Conservation (phyloP, 2,113 vertebrate genomes). For the Rhagologus leucostigma region DNA sequence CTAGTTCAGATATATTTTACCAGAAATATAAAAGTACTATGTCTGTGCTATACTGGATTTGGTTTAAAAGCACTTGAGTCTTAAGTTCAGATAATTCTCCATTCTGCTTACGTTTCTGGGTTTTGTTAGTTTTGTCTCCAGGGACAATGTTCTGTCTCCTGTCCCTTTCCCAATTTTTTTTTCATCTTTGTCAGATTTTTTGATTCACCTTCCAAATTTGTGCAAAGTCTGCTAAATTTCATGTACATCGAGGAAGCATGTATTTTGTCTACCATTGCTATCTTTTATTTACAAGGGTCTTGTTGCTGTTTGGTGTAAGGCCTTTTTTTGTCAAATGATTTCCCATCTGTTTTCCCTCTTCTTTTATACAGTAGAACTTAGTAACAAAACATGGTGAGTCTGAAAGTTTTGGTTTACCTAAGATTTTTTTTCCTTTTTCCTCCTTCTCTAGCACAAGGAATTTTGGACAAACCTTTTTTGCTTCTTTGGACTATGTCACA, state of each 20-base stretch:
- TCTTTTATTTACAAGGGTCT: neutral
- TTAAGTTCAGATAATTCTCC: neutral
- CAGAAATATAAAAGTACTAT: neutral
- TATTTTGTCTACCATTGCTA: neutral
- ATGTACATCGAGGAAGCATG: fast-evolving
- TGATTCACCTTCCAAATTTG: neutral
- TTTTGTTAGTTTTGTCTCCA: neutral
- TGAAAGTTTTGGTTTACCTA: neutral
- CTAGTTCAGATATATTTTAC: neutral
- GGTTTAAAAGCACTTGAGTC: neutral
- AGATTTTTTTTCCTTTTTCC: neutral
- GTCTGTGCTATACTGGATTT: neutral
- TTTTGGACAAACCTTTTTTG: neutral
- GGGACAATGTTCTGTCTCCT: neutral
- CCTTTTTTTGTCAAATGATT: neutral
- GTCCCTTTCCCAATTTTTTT: neutral
- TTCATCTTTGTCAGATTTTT: neutral
- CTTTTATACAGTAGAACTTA: neutral
- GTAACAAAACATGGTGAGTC: neutral
- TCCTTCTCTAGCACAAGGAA: neutral
- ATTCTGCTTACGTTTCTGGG: neutral
- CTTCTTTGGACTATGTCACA: neutral
- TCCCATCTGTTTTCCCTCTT: neutral
- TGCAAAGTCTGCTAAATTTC: neutral
- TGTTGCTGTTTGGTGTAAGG: neutral